Evolutionary conservation across 2,113 vertebrate genomes (phyloP).

Genomic region (Oceanodroma tethys): DNA sequence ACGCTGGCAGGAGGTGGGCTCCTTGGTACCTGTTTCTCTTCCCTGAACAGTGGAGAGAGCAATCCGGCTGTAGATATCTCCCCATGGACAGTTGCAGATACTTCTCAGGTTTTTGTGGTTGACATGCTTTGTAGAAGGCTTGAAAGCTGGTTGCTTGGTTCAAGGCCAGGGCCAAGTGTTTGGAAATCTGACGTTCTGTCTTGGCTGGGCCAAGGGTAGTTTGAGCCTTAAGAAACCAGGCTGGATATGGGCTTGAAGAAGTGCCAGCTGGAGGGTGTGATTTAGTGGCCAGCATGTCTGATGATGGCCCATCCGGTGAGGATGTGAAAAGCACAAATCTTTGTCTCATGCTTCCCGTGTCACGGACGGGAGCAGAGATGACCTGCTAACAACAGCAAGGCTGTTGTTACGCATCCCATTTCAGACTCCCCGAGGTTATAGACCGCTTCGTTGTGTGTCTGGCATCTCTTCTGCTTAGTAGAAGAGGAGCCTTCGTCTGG

Average conservation of each 20-base stretch:
- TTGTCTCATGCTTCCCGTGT: fast-evolving
- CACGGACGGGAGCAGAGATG: fast-evolving
- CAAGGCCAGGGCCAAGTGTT: neutral
- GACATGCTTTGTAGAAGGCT: neutral
- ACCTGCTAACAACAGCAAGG: neutral
- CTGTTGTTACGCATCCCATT: neutral
- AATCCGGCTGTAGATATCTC: neutral
- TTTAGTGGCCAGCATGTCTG: neutral
- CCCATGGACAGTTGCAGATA: neutral
- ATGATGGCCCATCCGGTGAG: too few species aligned
- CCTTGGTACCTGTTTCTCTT: neutral
- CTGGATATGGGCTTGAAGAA: neutral
- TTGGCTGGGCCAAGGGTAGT: neutral
- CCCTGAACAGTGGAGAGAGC: neutral
- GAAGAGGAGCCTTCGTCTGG: neutral
- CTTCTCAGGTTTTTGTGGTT: neutral
- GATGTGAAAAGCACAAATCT: neutral
- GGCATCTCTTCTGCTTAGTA: neutral
- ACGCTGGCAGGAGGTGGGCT: neutral
- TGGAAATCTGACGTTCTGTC: neutral
- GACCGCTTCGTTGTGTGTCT: neutral
- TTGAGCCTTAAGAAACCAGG: neutral
- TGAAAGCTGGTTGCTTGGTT: neutral
- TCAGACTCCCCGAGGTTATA: neutral
- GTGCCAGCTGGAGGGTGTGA: neutral